phyloP scores from a whole-genome alignment of 2,113 vertebrate genomes.

The Brachypteracias leptosomus region DNA sequence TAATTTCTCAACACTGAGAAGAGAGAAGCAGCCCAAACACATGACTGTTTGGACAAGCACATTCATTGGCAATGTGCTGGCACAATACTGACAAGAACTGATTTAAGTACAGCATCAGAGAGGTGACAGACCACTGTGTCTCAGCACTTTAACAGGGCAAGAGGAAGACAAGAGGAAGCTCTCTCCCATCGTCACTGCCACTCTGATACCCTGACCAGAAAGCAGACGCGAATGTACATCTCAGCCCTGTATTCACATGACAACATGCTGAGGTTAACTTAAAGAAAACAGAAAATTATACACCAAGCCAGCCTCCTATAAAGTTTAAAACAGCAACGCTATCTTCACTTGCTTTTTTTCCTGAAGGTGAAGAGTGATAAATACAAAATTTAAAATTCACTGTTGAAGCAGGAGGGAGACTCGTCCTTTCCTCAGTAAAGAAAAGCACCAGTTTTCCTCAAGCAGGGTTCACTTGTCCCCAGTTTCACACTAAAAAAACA shows the following conservation, averaged over 20 bases:
- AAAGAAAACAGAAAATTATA: neutral
- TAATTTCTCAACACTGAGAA: neutral
- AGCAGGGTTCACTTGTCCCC: neutral
- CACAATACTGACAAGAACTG: neutral
- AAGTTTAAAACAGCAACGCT: neutral
- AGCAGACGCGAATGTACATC: neutral
- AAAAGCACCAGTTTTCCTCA: neutral
- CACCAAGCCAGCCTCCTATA: neutral
- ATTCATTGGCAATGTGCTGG: neutral
- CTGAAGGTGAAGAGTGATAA: neutral
- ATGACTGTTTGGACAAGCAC: neutral
- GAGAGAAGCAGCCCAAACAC: neutral
- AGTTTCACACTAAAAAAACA: neutral
- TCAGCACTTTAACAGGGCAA: neutral
- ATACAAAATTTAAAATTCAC: neutral
- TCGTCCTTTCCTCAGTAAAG: neutral
- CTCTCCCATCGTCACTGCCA: neutral
- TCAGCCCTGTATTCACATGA: neutral
- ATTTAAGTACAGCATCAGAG: neutral
- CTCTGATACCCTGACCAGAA: neutral
- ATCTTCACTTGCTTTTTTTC: neutral
- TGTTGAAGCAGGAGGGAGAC: neutral
- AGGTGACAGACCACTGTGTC: neutral
- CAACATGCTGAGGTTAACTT: neutral
- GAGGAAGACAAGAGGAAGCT: neutral